Conservation (phyloP, 2,797 vertebrate species). For the Zalophus californianus region DNA sequence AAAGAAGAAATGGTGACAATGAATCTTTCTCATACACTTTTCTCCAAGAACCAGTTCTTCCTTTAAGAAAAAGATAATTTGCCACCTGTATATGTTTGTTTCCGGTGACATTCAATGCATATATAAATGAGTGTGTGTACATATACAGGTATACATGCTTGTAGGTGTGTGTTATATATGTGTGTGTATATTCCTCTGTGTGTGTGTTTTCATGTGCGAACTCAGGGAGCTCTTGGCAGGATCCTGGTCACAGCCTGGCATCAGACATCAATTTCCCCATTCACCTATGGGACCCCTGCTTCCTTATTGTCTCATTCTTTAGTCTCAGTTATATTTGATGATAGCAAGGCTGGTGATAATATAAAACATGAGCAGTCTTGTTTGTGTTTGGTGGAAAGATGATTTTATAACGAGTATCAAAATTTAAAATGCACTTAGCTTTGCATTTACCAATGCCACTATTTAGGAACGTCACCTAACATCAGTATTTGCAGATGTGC, state of each 20-base stretch:
- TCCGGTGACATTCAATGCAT: not conserved
- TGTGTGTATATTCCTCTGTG: accelerated
- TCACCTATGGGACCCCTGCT: not conserved
- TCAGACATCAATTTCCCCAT: not conserved
- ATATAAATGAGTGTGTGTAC: not conserved
- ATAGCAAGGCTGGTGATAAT: not conserved
- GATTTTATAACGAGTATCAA: not conserved
- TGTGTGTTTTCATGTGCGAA: not conserved
- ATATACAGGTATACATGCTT: not conserved
- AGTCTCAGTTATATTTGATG: not conserved
- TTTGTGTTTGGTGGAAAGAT: not conserved
- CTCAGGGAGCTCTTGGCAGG: not conserved
- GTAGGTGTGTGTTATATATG: too few species aligned
- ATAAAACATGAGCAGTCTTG: not conserved
- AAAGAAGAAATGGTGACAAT: not conserved
- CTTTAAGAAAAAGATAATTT: not conserved
- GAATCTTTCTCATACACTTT: not conserved
- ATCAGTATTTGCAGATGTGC: not conserved
- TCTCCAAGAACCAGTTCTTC: not conserved
- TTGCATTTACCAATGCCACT: not conserved
- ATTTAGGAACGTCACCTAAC: not conserved
- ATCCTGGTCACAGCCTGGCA: not conserved
- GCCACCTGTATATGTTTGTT: not conserved
- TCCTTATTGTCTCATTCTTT: not conserved
- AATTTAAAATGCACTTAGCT: not conserved